Evolutionary conservation across 2,797 vertebrate species (phyloP).

Genomic region (Anguilla megastoma): DNA sequence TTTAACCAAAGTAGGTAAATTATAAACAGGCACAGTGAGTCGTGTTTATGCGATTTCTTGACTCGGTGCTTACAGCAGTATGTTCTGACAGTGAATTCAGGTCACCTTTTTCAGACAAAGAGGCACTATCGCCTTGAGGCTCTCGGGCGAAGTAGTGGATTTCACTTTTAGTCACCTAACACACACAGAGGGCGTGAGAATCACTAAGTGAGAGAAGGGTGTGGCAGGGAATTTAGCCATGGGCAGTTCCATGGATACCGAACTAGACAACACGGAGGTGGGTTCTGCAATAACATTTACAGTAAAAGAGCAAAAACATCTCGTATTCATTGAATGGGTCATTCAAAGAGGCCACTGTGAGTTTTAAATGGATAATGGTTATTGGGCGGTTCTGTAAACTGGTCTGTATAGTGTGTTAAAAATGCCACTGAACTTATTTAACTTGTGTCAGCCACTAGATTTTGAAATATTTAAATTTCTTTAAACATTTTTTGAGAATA

Average conservation of each 20-base stretch:
- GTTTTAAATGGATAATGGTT: background rate
- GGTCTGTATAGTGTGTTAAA: background rate
- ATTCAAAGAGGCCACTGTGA: background rate
- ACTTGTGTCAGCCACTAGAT: background rate
- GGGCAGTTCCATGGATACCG: background rate
- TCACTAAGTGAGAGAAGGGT: background rate
- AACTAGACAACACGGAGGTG: background rate
- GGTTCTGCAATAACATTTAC: background rate
- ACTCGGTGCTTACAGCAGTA: background rate
- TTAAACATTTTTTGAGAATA: background rate
- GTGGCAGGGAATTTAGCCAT: background rate
- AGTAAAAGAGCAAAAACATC: background rate
- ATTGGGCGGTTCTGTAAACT: background rate
- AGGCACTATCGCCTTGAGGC: background rate
- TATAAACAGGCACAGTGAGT: background rate
- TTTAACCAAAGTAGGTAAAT: background rate
- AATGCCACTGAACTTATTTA: background rate
- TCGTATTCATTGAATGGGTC: background rate
- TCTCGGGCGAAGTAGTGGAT: background rate
- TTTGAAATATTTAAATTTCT: no score
- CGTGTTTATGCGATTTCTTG: background rate
- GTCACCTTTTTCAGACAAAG: background rate
- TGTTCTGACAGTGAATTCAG: background rate
- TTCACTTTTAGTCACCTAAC: background rate
- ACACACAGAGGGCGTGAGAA: background rate